Percentiles rank a stretch among this genome's conserved stretches.
phyloP scores from a whole-genome alignment of 2,113 vertebrate genomes.

The Lagopus muta region DNA sequence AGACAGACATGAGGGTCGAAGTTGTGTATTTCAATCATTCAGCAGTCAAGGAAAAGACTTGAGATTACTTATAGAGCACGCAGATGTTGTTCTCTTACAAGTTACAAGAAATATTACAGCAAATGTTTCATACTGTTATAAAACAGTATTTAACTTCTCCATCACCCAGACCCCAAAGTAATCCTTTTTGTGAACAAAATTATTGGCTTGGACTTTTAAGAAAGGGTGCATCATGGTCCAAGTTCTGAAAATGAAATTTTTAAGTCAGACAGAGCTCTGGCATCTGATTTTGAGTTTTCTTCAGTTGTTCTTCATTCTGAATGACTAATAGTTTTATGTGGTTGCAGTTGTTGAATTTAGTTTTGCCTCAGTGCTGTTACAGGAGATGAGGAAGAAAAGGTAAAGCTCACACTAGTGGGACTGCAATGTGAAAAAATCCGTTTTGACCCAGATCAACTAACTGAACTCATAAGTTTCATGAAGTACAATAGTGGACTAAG shows the following conservation, averaged over 20 bases:
- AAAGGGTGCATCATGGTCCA: not conserved
- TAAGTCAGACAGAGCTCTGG: not conserved
- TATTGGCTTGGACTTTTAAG: rapidly evolving
- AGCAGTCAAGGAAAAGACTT: not conserved
- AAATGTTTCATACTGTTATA: not conserved
- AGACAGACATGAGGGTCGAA: not conserved
- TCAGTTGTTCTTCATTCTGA: not conserved
- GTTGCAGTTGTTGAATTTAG: not conserved
- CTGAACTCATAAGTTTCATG: not conserved
- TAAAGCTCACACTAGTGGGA: not conserved
- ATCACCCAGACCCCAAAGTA: not conserved
- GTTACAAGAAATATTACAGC: not conserved
- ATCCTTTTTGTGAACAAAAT: not conserved
- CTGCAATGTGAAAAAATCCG: not conserved
- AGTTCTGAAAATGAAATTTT: not conserved
- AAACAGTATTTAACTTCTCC: not conserved
- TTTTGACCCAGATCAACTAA: not conserved
- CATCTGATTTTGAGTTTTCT: not conserved
- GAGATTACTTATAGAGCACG: not conserved
- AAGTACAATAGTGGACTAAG: not conserved
- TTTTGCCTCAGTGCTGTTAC: not conserved
- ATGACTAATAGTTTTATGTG: not conserved
- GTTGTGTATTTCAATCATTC: not conserved
- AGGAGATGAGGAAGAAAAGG: not conserved
- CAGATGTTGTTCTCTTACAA: not conserved